Conservation (phyloP, 2,797 vertebrate species). For the Micromesistius poutassou region DNA sequence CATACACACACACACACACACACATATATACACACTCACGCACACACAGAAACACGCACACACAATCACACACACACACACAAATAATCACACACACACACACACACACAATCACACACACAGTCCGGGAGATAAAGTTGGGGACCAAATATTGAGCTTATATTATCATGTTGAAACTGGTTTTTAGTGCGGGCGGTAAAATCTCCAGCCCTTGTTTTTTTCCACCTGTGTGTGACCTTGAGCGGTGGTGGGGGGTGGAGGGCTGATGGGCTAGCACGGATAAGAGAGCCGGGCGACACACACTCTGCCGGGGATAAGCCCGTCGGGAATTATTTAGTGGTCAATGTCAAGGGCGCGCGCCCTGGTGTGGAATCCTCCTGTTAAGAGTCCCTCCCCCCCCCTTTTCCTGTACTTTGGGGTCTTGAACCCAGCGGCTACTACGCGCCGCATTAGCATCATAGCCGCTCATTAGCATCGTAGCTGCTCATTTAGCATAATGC, state of each 20-base stretch:
- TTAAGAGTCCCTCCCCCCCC: conserved; percentile 10
- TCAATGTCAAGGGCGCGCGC: conserved; percentile 36
- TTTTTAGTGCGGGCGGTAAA: conserved; percentile 26
- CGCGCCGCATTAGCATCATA: background rate
- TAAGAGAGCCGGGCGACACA: conserved; percentile 27
- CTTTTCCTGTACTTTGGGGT: background rate
- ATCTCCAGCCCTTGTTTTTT: conserved; percentile 14
- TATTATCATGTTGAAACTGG: conserved; percentile 29
- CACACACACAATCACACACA: too few relatives aligned
- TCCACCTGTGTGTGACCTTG: conserved; percentile 51
- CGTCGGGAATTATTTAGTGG: conserved; percentile 49
- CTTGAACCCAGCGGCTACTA: background rate
- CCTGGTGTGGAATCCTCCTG: conserved; percentile 28
- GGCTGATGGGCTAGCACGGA: conserved; percentile 20
- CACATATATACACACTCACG: too few relatives aligned
- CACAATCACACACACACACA: background rate
- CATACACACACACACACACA: too few relatives aligned
- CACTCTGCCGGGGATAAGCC: conserved; percentile 34
- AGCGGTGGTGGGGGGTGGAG: conserved; percentile 26
- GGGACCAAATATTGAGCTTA: conserved; percentile 38
- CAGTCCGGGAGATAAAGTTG: conserved; percentile 11
- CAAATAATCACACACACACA: too few relatives aligned
- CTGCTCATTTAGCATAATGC: too few relatives aligned
- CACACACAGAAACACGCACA: background rate
- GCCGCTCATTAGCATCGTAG: background rate